Conservation (phyloP, 2,888 invertebrate genomes). For the Balanococcus diminutus region DNA sequence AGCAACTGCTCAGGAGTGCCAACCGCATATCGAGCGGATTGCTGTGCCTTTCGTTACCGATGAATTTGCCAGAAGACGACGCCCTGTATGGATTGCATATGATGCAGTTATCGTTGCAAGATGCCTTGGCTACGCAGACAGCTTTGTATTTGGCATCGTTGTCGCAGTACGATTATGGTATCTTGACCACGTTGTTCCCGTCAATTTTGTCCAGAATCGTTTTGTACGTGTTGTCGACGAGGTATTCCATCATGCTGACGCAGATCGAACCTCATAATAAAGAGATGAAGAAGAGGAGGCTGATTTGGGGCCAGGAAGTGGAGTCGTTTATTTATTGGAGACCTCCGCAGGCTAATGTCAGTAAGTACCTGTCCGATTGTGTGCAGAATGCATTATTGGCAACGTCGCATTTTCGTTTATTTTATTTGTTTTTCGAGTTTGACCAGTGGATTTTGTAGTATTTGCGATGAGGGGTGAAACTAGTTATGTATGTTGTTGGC, state of each 20-base stretch:
- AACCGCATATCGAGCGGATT: constrained; percentile 65
- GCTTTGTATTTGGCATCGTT: constrained; percentile 66
- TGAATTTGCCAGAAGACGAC: constrained; percentile 62
- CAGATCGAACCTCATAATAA: constrained; percentile 63
- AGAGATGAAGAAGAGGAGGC: constrained; percentile 61
- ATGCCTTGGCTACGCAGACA: constrained; percentile 64
- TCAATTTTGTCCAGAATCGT: constrained; percentile 66
- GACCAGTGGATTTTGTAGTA: neutral
- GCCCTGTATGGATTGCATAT: constrained; percentile 62
- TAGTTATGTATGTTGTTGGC: no score
- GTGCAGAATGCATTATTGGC: no score
- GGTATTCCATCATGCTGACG: constrained; percentile 72
- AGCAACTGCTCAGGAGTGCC: constrained; percentile 63
- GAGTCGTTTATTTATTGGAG: constrained; percentile 73
- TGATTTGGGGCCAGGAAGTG: constrained; percentile 72
- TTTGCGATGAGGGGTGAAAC: no score
- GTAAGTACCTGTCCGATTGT: no score
- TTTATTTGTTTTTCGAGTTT: no score
- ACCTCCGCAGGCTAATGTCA: constrained; percentile 77
- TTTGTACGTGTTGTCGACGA: constrained; percentile 70
- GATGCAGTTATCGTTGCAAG: constrained; percentile 62
- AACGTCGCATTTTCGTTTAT: no score
- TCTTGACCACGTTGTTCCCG: constrained; percentile 70
- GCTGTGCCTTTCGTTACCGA: constrained; percentile 71
- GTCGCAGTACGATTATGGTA: constrained; percentile 66